Base-by-base conservation (phyloP, 2,113 vertebrate species). In the Oostethus manadensis region DNA sequence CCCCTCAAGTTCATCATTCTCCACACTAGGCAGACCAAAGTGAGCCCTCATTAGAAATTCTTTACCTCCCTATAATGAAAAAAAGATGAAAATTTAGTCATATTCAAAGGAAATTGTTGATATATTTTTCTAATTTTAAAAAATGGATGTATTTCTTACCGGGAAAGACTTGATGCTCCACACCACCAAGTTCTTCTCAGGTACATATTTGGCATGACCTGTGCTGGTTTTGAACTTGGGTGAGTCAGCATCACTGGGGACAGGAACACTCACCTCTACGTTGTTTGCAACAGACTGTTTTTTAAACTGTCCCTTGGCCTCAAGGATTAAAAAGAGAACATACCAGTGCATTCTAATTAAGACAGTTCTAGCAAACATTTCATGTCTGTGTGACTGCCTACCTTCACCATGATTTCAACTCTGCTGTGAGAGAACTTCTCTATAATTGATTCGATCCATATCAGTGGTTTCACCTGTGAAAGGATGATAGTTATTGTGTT, bases 251-350 rank as follows among this genome's bases (percentile, higher is more conserved):
- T 98, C 95, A 7, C 95, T 98, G 45, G 96, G 95, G 6, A 98
- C 96, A 0, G 95, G 96, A 38, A 98, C 90, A 0, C 84, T 74
- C 20, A 98, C 93, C 82, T 98, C 94, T 81, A 98, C 96, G 0
- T 94, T 91, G 6, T 94, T 98, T 70, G 96, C 96, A 70, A 97
- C 94, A 0, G 96, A 98, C 62, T 97, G 96, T 80, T 96, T 96
- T 89, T 98, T 98, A 83, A 98, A 98, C 64, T 98, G 96, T 0
- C 94, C 93, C 79, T 98, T 98, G 45, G 95, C 96, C 96, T 98
- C 33, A 18, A 80, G 13, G 7, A 40, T 20, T 7, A 38, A 35
- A 55, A 55, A 55, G 21, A 8, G 17, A 18, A 56, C 20, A 10
- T 4, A 8, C 23, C 21, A 46, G 42, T 10, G 6, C 22, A 45